Base-by-base conservation (phyloP, 2,888 invertebrate genomes). In the Pristionchus mayeri region DNA sequence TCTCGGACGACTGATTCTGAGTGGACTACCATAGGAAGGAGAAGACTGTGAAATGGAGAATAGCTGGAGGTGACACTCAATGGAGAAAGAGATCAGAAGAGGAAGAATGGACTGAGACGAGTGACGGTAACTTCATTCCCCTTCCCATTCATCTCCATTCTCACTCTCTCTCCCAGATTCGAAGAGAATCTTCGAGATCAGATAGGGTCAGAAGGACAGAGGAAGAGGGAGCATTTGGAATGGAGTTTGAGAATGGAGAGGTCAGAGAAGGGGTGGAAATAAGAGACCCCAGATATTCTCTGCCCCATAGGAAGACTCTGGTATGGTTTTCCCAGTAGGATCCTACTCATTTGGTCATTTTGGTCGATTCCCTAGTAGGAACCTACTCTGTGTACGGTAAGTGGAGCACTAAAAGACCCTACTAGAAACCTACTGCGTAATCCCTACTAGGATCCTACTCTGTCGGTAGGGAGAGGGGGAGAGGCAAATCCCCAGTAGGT, bases 161-260 rank as follows among this genome's bases (percentile, higher is more conserved):
- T 52, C 16, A 21, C n/a, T 54, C 54, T 54, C n/a, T 54, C 24
- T 24, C 4, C 1, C n/a, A 54, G 24, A 2, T 54, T 54, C 54
- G n/a, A 54, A 54, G 54, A 54, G n/a, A 54, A 24, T 54, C 54
- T 11, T n/a, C 54, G 9, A 21, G 54, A 54, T 54, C 24, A 9
- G 54, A 24, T 54, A 54, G 54, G 54, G 52, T 2, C n/a, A 54
- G 54, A 54, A 54, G n/a, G n/a, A 24, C 6, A 54, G 54, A 24
- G 54, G 24, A 54, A n/a, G n/a, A 54, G 9, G 52, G 52, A 54
- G 24, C n/a, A 54, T 54, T 54, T 11, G 30, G 24, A 71, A 34
- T 71, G 71, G 21, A 40, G 30, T 71, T 40, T 7, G 27, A 71
- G 71, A 71, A n/a, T n/a, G n/a, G n/a, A n/a, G n/a, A n/a, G n/a